These are phyloP conservation scores for Cataglyphis altisquamis DNA, from an alignment of 2,888 invertebrate genomes.

Conservation along the genomic window DNA sequence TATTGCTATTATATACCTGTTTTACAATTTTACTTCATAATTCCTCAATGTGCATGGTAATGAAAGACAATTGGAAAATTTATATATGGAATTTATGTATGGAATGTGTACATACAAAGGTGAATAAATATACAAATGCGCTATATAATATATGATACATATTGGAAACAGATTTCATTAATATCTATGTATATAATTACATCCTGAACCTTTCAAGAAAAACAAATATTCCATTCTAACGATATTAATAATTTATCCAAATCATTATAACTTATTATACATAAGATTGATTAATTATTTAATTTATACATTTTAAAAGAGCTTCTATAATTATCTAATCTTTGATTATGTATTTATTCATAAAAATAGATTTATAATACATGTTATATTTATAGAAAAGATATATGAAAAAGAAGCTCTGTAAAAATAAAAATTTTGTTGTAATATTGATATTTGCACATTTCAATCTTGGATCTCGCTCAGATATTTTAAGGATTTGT, in stretches of 20 bases:
- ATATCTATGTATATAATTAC: constrained; percentile 28
- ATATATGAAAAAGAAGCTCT: not conserved
- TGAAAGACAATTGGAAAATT: constrained; percentile 7
- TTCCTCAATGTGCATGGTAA: not conserved
- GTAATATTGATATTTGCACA: not conserved
- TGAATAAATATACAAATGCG: constrained; percentile 32
- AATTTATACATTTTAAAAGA: constrained; percentile 34
- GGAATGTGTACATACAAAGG: constrained; percentile 32
- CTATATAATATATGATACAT: not conserved
- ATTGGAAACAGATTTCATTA: constrained; percentile 32
- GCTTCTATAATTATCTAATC: constrained; percentile 32
- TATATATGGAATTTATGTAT: constrained; percentile 27
- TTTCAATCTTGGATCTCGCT: not conserved
- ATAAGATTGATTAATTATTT: constrained; percentile 21
- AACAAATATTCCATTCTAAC: constrained; percentile 36
- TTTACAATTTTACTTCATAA: constrained; percentile 36
- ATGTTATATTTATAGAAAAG: constrained; percentile 21
- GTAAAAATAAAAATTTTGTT: constrained; percentile 2
- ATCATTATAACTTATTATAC: constrained; percentile 22
- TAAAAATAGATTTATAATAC: constrained; percentile 27
- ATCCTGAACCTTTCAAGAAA: not conserved
- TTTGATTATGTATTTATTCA: not conserved
- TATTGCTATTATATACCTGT: constrained; percentile 15
- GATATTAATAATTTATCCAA: constrained; percentile 49
- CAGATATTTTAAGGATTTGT: not conserved